Evolutionary conservation across 2,797 vertebrate genomes (phyloP).

Genomic region (Fistularia commersonii): DNA sequence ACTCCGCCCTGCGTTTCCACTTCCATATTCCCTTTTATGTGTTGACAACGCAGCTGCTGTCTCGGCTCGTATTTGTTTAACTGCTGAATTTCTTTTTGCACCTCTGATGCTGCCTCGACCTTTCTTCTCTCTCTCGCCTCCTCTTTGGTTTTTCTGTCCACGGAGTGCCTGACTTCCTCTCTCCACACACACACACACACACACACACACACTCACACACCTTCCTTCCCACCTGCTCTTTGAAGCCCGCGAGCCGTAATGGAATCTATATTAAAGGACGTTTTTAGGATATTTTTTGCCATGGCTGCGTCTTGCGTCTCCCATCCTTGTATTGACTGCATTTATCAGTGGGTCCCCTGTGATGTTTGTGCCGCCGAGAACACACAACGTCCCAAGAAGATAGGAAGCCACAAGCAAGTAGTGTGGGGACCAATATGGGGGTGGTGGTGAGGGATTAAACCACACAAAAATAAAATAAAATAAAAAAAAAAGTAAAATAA

Average conservation of each 20-base stretch:
- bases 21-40: slow-evolving; percentile 40
- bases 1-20: slow-evolving; percentile 25
- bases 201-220: background rate
- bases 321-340: too few relatives aligned
- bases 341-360: too few relatives aligned
- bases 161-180: background rate
- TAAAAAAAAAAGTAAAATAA: too few relatives aligned
- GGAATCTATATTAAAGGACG: background rate
- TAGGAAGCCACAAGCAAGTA: too few relatives aligned
- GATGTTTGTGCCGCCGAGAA: too few relatives aligned
- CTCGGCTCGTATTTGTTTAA: slow-evolving; percentile 40
- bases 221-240: slow-evolving; percentile 26
- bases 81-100: slow-evolving; percentile 35
- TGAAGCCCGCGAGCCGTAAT: background rate
- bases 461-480: too few relatives aligned
- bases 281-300: slow-evolving; percentile 6
- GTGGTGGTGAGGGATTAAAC: too few relatives aligned
- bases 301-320: too few relatives aligned
- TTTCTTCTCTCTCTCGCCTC: slow-evolving; percentile 30
- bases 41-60: slow-evolving; percentile 33
- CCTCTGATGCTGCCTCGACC: slow-evolving; percentile 22
- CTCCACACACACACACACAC: background rate
- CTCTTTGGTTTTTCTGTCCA: slow-evolving; percentile 2
- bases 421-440: too few relatives aligned
- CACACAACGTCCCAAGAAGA: too few relatives aligned